Percentiles rank a stretch among this genome's conserved stretches.
phyloP scores from a whole-genome alignment of 35 echinoderm and acorn worm genomes.

The Holothuria glaberrima region DNA sequence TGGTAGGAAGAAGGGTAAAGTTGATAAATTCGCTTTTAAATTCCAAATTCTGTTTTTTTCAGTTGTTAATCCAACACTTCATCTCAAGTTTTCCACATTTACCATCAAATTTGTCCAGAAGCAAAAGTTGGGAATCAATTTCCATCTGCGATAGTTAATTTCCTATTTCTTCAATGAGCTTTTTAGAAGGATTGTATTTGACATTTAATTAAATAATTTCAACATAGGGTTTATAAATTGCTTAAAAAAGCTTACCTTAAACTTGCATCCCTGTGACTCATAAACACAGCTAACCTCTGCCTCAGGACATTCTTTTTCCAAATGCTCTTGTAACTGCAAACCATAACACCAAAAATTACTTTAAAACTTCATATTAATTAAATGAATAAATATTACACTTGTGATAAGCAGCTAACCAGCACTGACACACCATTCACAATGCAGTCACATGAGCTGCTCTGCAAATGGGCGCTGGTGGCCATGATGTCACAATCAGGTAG shows the following conservation, averaged over 20 bases:
- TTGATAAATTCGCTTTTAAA: too few relatives aligned
- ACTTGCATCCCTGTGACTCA: background rate
- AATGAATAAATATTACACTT: too few relatives aligned
- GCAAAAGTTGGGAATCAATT: background rate
- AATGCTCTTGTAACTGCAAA: background rate
- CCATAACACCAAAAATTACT: too few relatives aligned
- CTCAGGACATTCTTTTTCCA: constrained; percentile 32
- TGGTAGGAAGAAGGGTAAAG: too few relatives aligned
- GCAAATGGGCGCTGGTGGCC: too few relatives aligned
- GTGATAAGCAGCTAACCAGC: too few relatives aligned
- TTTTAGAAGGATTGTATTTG: background rate
- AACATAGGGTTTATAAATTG: background rate
- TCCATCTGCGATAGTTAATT: background rate
- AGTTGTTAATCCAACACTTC: too few relatives aligned
- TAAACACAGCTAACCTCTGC: background rate
- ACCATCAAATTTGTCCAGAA: background rate
- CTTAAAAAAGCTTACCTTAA: background rate
- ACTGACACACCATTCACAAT: too few relatives aligned
- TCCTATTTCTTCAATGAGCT: background rate
- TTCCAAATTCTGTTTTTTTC: too few relatives aligned
- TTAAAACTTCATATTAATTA: too few relatives aligned
- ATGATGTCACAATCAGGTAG: too few relatives aligned
- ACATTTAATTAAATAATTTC: background rate
- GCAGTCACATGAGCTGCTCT: too few relatives aligned
- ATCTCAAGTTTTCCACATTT: background rate